phyloP scores from a whole-genome alignment of 2,113 vertebrate species.

The Scalopus aquaticus region DNA sequence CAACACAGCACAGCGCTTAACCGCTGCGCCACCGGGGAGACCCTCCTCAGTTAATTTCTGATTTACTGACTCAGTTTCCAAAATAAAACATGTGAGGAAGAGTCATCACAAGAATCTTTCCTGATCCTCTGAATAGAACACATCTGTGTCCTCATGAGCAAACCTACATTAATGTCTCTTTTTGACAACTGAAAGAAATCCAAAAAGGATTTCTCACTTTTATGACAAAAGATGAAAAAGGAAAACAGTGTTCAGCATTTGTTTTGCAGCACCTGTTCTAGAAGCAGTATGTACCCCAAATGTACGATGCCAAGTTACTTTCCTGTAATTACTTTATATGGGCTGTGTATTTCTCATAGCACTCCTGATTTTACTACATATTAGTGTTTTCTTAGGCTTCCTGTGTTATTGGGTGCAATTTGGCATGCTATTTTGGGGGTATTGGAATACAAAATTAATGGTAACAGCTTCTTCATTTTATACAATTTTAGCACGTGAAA shows the following conservation, averaged over 20 bases:
- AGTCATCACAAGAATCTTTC: neutral
- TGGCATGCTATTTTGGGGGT: neutral
- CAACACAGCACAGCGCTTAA: no score
- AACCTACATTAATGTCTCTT: neutral
- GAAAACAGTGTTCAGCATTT: neutral
- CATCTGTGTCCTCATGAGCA: neutral
- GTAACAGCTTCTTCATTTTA: neutral
- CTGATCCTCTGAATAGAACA: neutral
- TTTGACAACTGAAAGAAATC: neutral
- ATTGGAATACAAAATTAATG: neutral
- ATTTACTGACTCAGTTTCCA: neutral
- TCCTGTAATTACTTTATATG: neutral
- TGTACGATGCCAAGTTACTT: no score
- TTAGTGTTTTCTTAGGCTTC: no score
- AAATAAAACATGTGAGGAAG: neutral
- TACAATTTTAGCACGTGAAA: neutral
- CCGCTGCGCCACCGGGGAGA: no score
- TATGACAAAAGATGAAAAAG: neutral
- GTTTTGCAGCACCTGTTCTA: neutral
- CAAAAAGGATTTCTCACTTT: neutral
- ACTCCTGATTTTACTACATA: neutral
- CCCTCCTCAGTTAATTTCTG: constrained; percentile 31
- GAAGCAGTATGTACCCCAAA: neutral
- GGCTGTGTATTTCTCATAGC: neutral
- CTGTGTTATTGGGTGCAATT: neutral